Conservation (phyloP, 23 tunicate species). For the Ciona savignyi region DNA sequence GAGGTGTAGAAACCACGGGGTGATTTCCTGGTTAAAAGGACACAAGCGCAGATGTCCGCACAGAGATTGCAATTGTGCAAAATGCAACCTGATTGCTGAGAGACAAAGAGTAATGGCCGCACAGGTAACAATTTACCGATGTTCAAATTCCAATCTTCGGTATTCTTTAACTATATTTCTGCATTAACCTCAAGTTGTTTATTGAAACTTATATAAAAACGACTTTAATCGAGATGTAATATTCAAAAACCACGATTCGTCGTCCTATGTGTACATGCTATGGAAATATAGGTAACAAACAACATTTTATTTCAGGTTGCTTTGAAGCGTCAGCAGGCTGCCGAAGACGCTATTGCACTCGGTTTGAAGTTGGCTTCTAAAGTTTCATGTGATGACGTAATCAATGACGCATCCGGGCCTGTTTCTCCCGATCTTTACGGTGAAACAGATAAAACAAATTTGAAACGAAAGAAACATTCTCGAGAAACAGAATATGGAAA, state of each 20-base stretch:
- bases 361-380: constrained; percentile 49
- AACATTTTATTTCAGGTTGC: constrained; percentile 68
- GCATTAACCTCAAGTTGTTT: too few species aligned
- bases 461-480: neutral
- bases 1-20: constrained; percentile 95
- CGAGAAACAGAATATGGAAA: neutral
- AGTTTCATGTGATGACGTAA: constrained; percentile 1
- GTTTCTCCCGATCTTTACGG: neutral
- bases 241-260: neutral
- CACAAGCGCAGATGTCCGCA: constrained; percentile 89
- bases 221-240: too few species aligned
- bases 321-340: constrained; percentile 90
- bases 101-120: constrained; percentile 97
- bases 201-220: too few species aligned
- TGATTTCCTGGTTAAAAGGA: constrained; percentile 93
- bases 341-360: constrained; percentile 96
- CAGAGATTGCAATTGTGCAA: constrained; percentile 85
- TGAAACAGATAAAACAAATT: neutral
- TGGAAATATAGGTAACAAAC: neutral
- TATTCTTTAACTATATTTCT: too few species aligned
- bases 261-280: neutral
- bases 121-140: too few species aligned
- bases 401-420: neutral
- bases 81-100: constrained; percentile 89
- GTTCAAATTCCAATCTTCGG: too few species aligned